These are phyloP conservation scores for Cardinalis cardinalis DNA, from an alignment of 2,113 vertebrate species.

Conservation along the genomic window DNA sequence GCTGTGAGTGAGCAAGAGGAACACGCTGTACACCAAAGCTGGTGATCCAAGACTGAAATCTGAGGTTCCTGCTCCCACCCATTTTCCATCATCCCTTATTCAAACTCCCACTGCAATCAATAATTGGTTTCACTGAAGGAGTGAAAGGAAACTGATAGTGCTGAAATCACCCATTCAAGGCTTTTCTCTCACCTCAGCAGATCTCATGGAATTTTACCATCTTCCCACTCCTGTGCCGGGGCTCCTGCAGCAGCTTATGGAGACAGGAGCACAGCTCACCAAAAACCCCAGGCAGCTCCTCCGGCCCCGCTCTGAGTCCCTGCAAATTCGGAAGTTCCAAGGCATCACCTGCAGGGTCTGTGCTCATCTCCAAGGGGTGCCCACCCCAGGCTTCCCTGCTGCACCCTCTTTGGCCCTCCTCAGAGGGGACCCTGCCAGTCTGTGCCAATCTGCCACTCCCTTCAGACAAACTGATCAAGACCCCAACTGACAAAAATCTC, in stretches of 20 bases:
- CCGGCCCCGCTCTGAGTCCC: not conserved
- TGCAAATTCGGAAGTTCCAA: fast-evolving
- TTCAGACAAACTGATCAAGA: not conserved
- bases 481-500: not conserved
- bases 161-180: not conserved
- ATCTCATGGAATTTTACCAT: not conserved
- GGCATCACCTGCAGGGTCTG: not conserved
- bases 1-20: not conserved
- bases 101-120: not conserved
- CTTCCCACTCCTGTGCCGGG: not conserved
- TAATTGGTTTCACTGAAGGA: not conserved
- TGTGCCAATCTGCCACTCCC: not conserved
- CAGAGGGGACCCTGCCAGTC: not conserved
- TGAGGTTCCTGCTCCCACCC: not conserved
- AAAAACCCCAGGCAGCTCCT: not conserved
- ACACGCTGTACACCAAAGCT: not conserved
- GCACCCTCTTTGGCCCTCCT: not conserved
- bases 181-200: not conserved
- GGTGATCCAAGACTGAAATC: not conserved
- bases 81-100: not conserved
- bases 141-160: not conserved
- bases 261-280: not conserved
- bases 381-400: not conserved
- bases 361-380: not conserved
- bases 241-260: not conserved